Evolutionary conservation across 1,140 invertebrate genomes (phyloP).

Genomic region (Drosophila novamexicana): DNA sequence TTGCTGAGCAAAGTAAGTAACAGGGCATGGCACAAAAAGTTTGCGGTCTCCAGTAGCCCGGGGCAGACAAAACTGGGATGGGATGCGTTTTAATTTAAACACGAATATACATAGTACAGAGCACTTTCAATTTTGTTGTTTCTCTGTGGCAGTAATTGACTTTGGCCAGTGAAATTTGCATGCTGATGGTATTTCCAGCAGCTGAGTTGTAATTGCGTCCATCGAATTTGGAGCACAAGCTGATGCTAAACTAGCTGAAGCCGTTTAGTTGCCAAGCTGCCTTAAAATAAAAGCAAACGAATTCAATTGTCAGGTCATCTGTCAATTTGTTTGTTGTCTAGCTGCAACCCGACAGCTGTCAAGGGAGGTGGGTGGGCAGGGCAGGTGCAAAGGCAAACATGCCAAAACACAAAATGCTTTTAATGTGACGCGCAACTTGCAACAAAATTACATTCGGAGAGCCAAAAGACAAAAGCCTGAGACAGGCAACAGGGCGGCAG

Average conservation of each 20-base stretch:
- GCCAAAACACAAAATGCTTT: slow-evolving; percentile 76
- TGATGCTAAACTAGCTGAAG: slow-evolving; percentile 7
- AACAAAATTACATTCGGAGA: slow-evolving; percentile 62
- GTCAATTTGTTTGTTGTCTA: slow-evolving; percentile 80
- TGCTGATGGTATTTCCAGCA: slow-evolving; percentile 74
- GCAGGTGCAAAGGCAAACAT: slow-evolving; percentile 54
- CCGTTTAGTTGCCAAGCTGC: slow-evolving; percentile 23
- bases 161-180: slow-evolving; percentile 72
- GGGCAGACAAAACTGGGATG: slow-evolving; percentile 3
- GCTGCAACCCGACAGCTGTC: slow-evolving; percentile 73
- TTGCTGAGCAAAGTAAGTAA: slow-evolving; percentile 44
- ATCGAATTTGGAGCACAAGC: slow-evolving; percentile 30
- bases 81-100: slow-evolving; percentile 8
- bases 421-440: slow-evolving; percentile 75
- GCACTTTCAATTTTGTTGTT: slow-evolving; percentile 22
- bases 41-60: slow-evolving; percentile 11
- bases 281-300: slow-evolving; percentile 44
- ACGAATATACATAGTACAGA: slow-evolving; percentile 20
- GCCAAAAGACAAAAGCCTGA: slow-evolving; percentile 10
- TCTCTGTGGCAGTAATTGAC: slow-evolving; percentile 61
- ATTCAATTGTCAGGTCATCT: slow-evolving; percentile 83
- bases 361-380: slow-evolving; percentile 27
- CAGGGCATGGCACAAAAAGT: slow-evolving; percentile 22
- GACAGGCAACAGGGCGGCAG: slow-evolving; percentile 46
- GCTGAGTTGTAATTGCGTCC: slow-evolving; percentile 76